Percentiles rank a stretch among this genome's conserved stretches.
phyloP scores from a whole-genome alignment of 2,888 invertebrate species.

The Minunthozetes semirufus region DNA sequence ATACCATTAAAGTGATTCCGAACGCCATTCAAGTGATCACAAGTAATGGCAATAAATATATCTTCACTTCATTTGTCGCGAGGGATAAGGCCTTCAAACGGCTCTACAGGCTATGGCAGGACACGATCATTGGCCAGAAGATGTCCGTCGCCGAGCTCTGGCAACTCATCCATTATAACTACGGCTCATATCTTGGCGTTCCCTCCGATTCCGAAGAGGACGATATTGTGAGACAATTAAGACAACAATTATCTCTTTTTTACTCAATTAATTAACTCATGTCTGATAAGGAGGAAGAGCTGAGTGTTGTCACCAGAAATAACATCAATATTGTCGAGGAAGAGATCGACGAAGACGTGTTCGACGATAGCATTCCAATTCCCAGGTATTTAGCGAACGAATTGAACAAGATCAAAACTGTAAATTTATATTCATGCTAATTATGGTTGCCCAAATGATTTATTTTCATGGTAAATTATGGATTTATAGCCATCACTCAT shows the following conservation, averaged over 20 bases:
- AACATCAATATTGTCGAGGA: slow-evolving; percentile 11
- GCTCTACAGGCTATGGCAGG: slow-evolving; percentile 94
- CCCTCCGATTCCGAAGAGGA: slow-evolving; percentile 18
- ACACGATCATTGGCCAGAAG: slow-evolving; percentile 46
- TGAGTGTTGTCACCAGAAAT: not conserved
- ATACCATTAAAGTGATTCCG: slow-evolving; percentile 83
- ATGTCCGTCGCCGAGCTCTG: slow-evolving; percentile 11
- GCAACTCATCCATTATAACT: slow-evolving; percentile 40
- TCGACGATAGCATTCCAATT: not conserved
- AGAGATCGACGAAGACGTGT: slow-evolving; percentile 6
- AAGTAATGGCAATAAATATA: slow-evolving; percentile 68
- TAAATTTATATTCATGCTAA: no score
- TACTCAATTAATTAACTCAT: not conserved
- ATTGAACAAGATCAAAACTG: no score
- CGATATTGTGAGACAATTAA: not conserved
- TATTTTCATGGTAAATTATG: no score
- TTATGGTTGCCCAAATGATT: no score
- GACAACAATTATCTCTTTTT: not conserved
- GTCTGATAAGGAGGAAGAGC: not conserved
- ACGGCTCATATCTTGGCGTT: slow-evolving; percentile 40
- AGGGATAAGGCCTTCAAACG: slow-evolving; percentile 91
- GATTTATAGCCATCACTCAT: no score
- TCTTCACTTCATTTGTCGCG: slow-evolving; percentile 88
- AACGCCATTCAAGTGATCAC: slow-evolving; percentile 87
- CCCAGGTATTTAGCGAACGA: no score